Conservation (phyloP, 2,888 invertebrate genomes). For the Eulithis prunata region DNA sequence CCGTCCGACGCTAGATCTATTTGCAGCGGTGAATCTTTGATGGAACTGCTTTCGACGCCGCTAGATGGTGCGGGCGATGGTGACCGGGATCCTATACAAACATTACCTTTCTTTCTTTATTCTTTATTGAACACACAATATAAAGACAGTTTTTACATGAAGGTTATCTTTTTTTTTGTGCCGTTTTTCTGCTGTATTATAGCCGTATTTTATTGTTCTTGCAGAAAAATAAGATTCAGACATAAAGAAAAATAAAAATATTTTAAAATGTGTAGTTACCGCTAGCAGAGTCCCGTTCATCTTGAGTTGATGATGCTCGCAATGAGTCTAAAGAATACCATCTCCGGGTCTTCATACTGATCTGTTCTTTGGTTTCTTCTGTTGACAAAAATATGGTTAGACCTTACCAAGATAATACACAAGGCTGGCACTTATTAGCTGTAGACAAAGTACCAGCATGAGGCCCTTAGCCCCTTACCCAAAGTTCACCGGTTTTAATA, state of each 20-base stretch:
- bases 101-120: not conserved
- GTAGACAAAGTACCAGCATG: not conserved
- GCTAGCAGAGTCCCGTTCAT: slow-evolving; percentile 78
- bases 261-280: slow-evolving; percentile 51
- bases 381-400: slow-evolving; percentile 15
- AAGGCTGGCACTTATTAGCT: too few relatives aligned
- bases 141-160: too few relatives aligned
- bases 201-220: too few relatives aligned
- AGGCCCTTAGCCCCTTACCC: not conserved
- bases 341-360: slow-evolving; percentile 61
- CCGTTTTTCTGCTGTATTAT: too few relatives aligned
- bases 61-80: slow-evolving; percentile 96
- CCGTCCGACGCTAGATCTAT: slow-evolving; percentile 90
- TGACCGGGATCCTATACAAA: slow-evolving; percentile 86
- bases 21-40: slow-evolving; percentile 91
- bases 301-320: slow-evolving; percentile 66
- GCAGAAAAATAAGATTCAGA: too few relatives aligned
- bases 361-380: slow-evolving; percentile 74
- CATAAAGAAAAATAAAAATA: too few relatives aligned
- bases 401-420: too few relatives aligned
- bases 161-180: too few relatives aligned
- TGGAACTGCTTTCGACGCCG: slow-evolving; percentile 92
- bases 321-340: slow-evolving; percentile 81
- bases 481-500: not conserved
- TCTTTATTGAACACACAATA: too few relatives aligned